phyloP scores from a whole-genome alignment of 2,888 invertebrate species.

The Nomada lathburiana region DNA sequence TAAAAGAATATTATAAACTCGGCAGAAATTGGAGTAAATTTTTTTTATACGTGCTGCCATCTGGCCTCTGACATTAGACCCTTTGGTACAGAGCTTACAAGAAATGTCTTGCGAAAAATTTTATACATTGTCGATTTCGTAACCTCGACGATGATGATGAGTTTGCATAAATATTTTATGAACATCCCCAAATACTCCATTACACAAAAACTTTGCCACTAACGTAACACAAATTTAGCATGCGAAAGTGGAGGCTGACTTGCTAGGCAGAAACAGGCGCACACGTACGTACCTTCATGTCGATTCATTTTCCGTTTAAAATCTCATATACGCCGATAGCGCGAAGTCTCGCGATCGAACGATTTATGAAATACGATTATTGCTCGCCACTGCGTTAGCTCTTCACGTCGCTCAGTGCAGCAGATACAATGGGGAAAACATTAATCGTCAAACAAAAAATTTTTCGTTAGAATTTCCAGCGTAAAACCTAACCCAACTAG shows the following conservation, averaged over 20 bases:
- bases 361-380: slow-evolving; percentile 71
- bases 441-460: slow-evolving; percentile 88
- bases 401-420: slow-evolving; percentile 86
- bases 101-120: slow-evolving; percentile 63
- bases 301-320: slow-evolving; percentile 92
- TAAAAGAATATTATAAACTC: slow-evolving; percentile 64
- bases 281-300: slow-evolving; percentile 94
- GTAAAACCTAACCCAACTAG: slow-evolving; percentile 90
- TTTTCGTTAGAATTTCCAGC: slow-evolving; percentile 88
- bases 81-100: slow-evolving; percentile 62
- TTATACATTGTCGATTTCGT: slow-evolving; percentile 71
- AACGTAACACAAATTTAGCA: slow-evolving; percentile 26
- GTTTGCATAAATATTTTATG: slow-evolving; percentile 35
- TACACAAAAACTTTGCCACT: slow-evolving; percentile 17
- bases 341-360: slow-evolving; percentile 80
- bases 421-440: slow-evolving; percentile 86
- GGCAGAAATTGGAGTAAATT: slow-evolving; percentile 74
- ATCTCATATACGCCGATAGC: slow-evolving; percentile 83
- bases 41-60: slow-evolving; percentile 80
- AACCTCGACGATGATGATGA: slow-evolving; percentile 47
- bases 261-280: slow-evolving; percentile 58
- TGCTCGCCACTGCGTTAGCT: slow-evolving; percentile 74
- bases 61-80: slow-evolving; percentile 82
- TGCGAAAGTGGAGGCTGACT: slow-evolving; percentile 62
- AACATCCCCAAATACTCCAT: slow-evolving; percentile 18